A percentile compares a stretch with the other conserved stretches of the same genome.
phyloP scores from a whole-genome alignment of 2,797 vertebrate genomes.

The Perdix hodgsoniae region DNA sequence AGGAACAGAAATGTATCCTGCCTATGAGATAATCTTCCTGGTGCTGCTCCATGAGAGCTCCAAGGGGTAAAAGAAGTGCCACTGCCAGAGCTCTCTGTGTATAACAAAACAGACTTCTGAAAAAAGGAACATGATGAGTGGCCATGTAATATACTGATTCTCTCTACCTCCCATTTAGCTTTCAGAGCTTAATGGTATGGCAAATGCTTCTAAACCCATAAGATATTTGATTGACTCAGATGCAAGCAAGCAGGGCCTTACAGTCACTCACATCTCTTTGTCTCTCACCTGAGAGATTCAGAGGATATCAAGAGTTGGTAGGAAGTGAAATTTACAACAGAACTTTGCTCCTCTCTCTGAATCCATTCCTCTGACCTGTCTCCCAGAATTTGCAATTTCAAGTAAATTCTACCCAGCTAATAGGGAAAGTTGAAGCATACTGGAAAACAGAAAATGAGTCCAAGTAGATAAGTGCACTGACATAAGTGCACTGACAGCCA shows the following conservation, averaged over 20 bases:
- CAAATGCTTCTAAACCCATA: background rate
- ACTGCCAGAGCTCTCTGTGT: background rate
- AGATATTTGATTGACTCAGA: background rate
- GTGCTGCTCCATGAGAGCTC: background rate
- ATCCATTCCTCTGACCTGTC: slow-evolving; percentile 1
- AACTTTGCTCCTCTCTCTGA: background rate
- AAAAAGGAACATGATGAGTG: background rate
- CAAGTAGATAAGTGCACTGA: background rate
- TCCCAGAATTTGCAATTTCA: slow-evolving; percentile 29
- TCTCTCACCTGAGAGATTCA: background rate
- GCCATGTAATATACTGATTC: background rate
- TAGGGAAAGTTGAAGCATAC: slow-evolving; percentile 5
- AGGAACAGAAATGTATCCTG: background rate
- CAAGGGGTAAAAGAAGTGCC: background rate
- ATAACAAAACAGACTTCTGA: background rate
- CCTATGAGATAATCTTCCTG: background rate
- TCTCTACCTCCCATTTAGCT: background rate
- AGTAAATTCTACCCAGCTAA: background rate
- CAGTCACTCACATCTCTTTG: background rate
- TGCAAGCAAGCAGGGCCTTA: background rate
- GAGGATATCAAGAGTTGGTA: background rate
- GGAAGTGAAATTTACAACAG: slow-evolving; percentile 31
- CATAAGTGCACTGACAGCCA: background rate
- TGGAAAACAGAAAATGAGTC: background rate
- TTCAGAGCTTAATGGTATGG: background rate